Base-by-base conservation (phyloP, 1,140 invertebrate species). In the Ceratosolen fusciceps region DNA sequence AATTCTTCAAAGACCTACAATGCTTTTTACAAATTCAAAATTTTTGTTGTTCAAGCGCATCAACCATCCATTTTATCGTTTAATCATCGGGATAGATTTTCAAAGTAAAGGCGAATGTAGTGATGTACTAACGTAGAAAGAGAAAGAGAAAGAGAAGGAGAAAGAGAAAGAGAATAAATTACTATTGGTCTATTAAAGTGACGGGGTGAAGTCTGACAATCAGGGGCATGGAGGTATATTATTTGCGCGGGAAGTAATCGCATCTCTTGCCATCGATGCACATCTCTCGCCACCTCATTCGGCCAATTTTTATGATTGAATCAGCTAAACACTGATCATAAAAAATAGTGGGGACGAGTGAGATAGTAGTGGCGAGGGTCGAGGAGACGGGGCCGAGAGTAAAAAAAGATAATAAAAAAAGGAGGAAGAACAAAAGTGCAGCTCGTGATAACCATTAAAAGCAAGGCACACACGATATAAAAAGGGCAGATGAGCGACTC, bases 231-330 rank as follows among this genome's bases (percentile, higher is more conserved):
- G 70, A 58, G 29, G 12, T 43, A 37, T 10, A 67, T 3, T 26
- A 24, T 24, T 12, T 26, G 12, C 21, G 34, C 34, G 21, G 4
- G n/a, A 10, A 21, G 31, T 12, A 24, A 21, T 24, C 34, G 5
- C 24, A 9, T n/a, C 34, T 67, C 10, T n/a, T 26, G 2, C 10
- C 21, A n/a, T 5, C 10, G 10, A 10, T 29, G 39, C 2, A 47
- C 8, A 47, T 47, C 24, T 43, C 8, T 24, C 12, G 2, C 3
- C 16, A 9, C 39, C 29, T 37, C 47, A 47, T 47, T 47, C 43
- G 43, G 43, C 16, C n/a, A 75, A 67, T 70, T 26, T 49, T 39
- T 39, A 49, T 39, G 67, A 70, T 75, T 67, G 74, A 75, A 75
- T 75, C 39, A 77, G 43, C 31, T 49, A 77, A 77, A 77, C 21